phyloP scores from a whole-genome alignment of 2,797 vertebrate species.

The Anolis apletophallus region DNA sequence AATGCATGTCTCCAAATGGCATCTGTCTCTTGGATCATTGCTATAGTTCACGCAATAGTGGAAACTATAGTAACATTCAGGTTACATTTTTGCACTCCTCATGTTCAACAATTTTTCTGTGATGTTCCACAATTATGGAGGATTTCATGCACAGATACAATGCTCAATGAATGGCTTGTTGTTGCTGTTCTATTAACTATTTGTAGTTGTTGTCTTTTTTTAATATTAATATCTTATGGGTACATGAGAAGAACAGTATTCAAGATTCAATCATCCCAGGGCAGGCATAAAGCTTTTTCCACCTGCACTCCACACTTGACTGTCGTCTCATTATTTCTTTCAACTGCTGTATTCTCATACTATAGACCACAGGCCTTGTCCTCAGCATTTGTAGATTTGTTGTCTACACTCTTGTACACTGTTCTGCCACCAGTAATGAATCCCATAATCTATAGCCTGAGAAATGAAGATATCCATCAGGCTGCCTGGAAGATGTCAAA shows the following conservation, averaged over 20 bases:
- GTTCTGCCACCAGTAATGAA: constrained; percentile 14
- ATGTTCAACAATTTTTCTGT: constrained; percentile 5
- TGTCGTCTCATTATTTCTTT: not conserved
- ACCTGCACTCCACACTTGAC: constrained; percentile 16
- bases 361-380: not conserved
- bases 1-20: not conserved
- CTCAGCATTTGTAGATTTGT: not conserved
- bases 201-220: not conserved
- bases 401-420: not conserved
- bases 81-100: not conserved
- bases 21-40: constrained; percentile 15
- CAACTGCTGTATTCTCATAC: not conserved
- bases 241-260: not conserved
- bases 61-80: not conserved
- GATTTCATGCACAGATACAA: not conserved
- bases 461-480: constrained; percentile 7
- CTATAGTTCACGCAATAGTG: not conserved
- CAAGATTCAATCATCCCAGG: not conserved
- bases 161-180: not conserved
- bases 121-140: not conserved
- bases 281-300: constrained; percentile 8
- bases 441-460: constrained; percentile 15
- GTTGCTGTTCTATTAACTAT: not conserved
- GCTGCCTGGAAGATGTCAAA: not conserved
- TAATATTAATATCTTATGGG: not conserved